These are phyloP conservation scores for Polydrusus pterygomalis DNA, from an alignment of 2,888 invertebrate species.

Conservation along the genomic window DNA sequence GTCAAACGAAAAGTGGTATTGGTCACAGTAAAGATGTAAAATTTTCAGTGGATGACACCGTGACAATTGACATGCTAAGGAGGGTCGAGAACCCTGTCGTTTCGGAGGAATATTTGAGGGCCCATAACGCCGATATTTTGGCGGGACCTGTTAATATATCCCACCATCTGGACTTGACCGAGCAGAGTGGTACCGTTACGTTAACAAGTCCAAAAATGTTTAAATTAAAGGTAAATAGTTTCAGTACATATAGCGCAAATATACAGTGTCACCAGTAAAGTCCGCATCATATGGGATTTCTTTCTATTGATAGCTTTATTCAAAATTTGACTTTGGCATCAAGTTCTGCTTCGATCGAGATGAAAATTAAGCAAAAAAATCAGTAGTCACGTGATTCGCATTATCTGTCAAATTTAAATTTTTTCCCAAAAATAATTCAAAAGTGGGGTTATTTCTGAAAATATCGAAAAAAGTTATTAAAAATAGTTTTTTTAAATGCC, in stretches of 20 bases:
- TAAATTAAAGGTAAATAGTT: slow-evolving; percentile 77
- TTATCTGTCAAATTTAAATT: too few relatives aligned
- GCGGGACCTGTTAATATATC: slow-evolving; percentile 91
- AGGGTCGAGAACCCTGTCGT: slow-evolving; percentile 83
- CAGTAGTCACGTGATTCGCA: too few relatives aligned
- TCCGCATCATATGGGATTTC: too few relatives aligned
- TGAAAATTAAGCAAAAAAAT: too few relatives aligned
- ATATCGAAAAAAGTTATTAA: too few relatives aligned
- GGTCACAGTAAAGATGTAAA: slow-evolving; percentile 74
- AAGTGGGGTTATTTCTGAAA: too few relatives aligned
- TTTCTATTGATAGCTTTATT: too few relatives aligned
- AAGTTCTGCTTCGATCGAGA: too few relatives aligned
- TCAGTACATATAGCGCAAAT: neutral
- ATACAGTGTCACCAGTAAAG: too few relatives aligned
- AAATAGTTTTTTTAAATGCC: too few relatives aligned
- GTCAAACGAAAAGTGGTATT: slow-evolving; percentile 79
- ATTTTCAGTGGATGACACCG: slow-evolving; percentile 74
- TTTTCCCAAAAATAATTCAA: too few relatives aligned
- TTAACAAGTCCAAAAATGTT: slow-evolving; percentile 91
- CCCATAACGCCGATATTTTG: slow-evolving; percentile 92
- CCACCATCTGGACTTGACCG: slow-evolving; percentile 88
- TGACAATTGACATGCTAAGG: slow-evolving; percentile 70
- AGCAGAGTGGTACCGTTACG: slow-evolving; percentile 88
- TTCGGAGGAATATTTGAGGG: slow-evolving; percentile 86
- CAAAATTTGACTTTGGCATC: too few relatives aligned